A percentile compares a stretch with the other conserved stretches of the same genome.
Conservation (phyloP, 2,797 vertebrate genomes). For the Microcaecilia unicolor region DNA sequence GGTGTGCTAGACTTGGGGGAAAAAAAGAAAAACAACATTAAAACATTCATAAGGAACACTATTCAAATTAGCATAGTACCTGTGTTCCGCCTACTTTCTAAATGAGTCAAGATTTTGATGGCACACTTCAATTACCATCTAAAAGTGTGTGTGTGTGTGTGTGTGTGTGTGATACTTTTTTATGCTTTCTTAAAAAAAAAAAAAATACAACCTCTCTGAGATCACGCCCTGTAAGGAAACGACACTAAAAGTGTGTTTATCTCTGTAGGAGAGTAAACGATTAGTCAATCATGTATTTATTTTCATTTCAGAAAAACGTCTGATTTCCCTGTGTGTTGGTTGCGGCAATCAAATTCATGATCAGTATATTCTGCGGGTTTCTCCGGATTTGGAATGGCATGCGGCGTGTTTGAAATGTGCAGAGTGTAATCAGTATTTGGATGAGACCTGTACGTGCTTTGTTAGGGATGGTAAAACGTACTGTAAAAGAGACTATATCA, state of each 20-base stretch:
- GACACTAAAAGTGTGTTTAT: slow-evolving; percentile 56
- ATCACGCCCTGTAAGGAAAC: slow-evolving; percentile 34
- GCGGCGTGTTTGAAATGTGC: slow-evolving; percentile 91
- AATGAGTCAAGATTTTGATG: slow-evolving; percentile 38
- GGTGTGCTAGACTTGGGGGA: slow-evolving; percentile 26
- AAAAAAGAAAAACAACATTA: no score
- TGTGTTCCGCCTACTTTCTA: slow-evolving; percentile 36
- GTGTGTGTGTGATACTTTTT: slow-evolving; percentile 18
- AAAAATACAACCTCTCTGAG: slow-evolving; percentile 9
- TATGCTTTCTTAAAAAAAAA: not conserved
- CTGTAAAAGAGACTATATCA: slow-evolving; percentile 94
- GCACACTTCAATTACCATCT: slow-evolving; percentile 40
- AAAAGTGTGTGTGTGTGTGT: no score
- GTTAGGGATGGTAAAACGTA: slow-evolving; percentile 93
- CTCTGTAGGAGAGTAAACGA: slow-evolving; percentile 56
- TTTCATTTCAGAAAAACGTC: slow-evolving; percentile 83
- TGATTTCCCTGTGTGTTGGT: slow-evolving; percentile 91
- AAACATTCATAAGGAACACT: slow-evolving; percentile 11
- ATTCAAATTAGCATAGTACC: slow-evolving; percentile 36
- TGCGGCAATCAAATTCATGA: slow-evolving; percentile 96
- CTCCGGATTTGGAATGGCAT: slow-evolving; percentile 94
- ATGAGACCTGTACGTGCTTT: slow-evolving; percentile 93
- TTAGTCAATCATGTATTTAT: slow-evolving; percentile 61
- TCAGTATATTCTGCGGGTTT: slow-evolving; percentile 90
- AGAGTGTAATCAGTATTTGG: slow-evolving; percentile 91